Percentiles rank a stretch among this genome's conserved stretches.
Conservation (phyloP, 2,888 invertebrate genomes). For the Thera britannica region DNA sequence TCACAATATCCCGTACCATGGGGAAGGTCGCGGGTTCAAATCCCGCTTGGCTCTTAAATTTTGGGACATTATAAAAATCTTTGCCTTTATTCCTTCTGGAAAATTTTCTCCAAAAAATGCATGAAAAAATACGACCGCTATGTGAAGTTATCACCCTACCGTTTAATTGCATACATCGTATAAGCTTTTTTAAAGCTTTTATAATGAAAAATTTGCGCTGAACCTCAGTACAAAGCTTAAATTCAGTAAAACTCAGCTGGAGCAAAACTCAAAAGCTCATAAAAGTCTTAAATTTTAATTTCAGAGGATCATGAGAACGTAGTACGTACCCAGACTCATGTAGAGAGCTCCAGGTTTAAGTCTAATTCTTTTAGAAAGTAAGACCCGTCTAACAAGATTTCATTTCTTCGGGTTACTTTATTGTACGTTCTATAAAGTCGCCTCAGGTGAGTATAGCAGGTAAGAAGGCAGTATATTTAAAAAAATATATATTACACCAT, state of each 20-base stretch:
- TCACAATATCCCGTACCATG: no score
- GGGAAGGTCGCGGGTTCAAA: no score
- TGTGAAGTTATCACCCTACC: no score
- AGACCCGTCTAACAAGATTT: slow-evolving; percentile 37
- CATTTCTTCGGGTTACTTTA: neutral
- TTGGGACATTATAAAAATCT: no score
- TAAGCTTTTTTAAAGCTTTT: slow-evolving; percentile 1
- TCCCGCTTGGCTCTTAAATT: no score
- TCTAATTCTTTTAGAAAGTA: slow-evolving; percentile 54
- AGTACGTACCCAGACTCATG: slow-evolving; percentile 48
- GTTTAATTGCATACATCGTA: neutral
- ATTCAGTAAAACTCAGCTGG: slow-evolving; percentile 19
- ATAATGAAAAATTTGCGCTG: slow-evolving; percentile 8
- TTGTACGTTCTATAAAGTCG: no score
- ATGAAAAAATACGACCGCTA: no score
- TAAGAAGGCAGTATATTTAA: no score
- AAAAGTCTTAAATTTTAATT: slow-evolving; percentile 77
- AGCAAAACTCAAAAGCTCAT: slow-evolving; percentile 52
- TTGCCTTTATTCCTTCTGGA: no score
- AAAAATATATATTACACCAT: no score
- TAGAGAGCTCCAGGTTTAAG: slow-evolving; percentile 54
- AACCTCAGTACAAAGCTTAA: slow-evolving; percentile 15
- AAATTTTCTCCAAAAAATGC: neutral
- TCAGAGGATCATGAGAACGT: slow-evolving; percentile 61
- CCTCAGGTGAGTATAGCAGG: no score